These are phyloP conservation scores for Pseudopodoces humilis DNA, from an alignment of 2,113 vertebrate genomes.

Conservation along the genomic window DNA sequence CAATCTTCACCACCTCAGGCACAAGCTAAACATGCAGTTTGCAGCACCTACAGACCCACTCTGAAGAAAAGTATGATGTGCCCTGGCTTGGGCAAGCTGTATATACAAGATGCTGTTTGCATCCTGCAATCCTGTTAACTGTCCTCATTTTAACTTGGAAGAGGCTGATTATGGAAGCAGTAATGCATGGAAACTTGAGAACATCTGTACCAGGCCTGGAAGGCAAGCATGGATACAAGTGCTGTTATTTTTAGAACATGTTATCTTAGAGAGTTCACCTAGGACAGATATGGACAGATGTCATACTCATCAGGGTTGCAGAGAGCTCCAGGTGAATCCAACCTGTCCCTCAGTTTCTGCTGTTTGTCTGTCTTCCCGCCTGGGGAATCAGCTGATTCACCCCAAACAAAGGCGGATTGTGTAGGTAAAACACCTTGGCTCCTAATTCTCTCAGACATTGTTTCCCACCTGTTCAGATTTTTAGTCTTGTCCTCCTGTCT, in stretches of 20 bases:
- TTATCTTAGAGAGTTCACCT: neutral
- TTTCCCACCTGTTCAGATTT: neutral
- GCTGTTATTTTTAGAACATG: neutral
- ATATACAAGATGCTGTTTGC: neutral
- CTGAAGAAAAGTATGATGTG: neutral
- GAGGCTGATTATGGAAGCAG: neutral
- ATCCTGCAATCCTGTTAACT: neutral
- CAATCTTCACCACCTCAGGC: neutral
- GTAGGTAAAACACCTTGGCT: neutral
- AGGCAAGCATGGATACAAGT: neutral
- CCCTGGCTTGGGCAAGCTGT: neutral
- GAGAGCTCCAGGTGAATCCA: neutral
- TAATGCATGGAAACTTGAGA: neutral
- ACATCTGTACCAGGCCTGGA: neutral
- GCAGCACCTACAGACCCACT: neutral
- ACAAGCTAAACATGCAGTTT: neutral
- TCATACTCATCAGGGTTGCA: neutral
- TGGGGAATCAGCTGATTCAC: neutral
- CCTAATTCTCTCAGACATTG: neutral
- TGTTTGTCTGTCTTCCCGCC: neutral
- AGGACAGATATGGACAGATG: neutral
- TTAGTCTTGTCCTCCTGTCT: neutral
- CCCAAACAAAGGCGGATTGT: neutral
- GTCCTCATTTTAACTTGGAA: neutral
- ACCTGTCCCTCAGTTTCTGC: neutral